Percentiles rank a stretch among this genome's conserved stretches.
Evolutionary conservation across 2,797 vertebrate species (phyloP).

Genomic region (Spinus pinus): DNA sequence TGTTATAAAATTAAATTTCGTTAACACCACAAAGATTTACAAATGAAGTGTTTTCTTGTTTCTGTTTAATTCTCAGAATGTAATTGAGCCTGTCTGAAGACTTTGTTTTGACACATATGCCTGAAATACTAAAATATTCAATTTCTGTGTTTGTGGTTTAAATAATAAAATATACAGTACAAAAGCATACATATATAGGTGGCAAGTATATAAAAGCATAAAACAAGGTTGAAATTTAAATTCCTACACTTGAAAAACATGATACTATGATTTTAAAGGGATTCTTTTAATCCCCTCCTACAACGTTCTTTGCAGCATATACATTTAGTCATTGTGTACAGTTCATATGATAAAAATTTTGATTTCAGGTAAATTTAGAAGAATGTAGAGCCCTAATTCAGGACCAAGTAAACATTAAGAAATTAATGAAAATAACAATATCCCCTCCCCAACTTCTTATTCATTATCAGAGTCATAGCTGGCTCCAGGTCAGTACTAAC

Average conservation of each 20-base stretch:
- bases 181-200: not conserved
- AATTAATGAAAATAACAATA: not conserved
- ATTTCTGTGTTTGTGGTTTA: not conserved
- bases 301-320: accelerated
- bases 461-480: not conserved
- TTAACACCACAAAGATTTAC: not conserved
- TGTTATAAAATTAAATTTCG: not conserved
- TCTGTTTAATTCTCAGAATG: not conserved
- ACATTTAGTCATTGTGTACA: not conserved
- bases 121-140: not conserved
- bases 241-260: not conserved
- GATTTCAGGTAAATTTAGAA: not conserved
- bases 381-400: not conserved
- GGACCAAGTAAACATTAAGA: not conserved
- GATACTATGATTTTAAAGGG: not conserved
- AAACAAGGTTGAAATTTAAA: not conserved
- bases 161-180: conserved; percentile 18
- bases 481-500: not conserved
- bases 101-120: not conserved
- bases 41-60: not conserved
- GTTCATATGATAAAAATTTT: not conserved
- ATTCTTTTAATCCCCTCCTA: not conserved
- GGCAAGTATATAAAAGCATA: not conserved
- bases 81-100: not conserved
- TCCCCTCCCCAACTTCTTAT: not conserved